Conservation (phyloP, 2,113 vertebrate species). For the Catagonus wagneri region DNA sequence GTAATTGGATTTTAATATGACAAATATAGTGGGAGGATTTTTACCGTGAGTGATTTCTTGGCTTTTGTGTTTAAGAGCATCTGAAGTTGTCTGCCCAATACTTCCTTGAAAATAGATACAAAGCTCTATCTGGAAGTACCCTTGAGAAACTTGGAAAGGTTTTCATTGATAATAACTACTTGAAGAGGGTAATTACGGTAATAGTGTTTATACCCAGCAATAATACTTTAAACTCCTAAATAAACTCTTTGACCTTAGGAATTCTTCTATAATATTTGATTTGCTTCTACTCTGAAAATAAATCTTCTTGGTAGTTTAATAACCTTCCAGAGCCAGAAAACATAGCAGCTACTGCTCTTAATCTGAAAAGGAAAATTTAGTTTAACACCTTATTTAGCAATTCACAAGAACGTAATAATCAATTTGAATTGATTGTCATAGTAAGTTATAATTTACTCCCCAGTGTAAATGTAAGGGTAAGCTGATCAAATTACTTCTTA, state of each 20-base stretch:
- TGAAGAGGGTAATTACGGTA: slow-evolving; percentile 50
- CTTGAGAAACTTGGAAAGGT: slow-evolving; percentile 41
- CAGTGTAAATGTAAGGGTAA: neutral
- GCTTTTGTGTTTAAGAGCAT: neutral
- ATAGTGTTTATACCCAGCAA: slow-evolving; percentile 28
- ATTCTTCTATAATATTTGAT: slow-evolving; percentile 17
- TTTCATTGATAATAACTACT: slow-evolving; percentile 46
- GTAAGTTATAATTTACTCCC: slow-evolving; percentile 30
- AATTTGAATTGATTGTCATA: slow-evolving; percentile 30
- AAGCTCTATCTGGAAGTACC: slow-evolving; percentile 45
- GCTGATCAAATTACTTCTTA: slow-evolving; percentile 46
- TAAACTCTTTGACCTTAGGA: neutral
- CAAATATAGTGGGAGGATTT: slow-evolving; percentile 35
- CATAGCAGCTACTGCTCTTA: neutral
- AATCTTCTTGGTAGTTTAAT: neutral
- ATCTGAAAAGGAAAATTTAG: slow-evolving; percentile 56
- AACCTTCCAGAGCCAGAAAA: neutral
- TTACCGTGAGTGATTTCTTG: slow-evolving; percentile 49
- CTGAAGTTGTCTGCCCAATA: slow-evolving; percentile 12
- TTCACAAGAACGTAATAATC: neutral
- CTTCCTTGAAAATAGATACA: slow-evolving; percentile 28
- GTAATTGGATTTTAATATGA: slow-evolving; percentile 62
- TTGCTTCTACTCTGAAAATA: slow-evolving; percentile 8
- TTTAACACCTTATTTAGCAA: slow-evolving; percentile 56
- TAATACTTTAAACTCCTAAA: slow-evolving; percentile 32